Base-by-base conservation (phyloP, 2,888 invertebrate genomes). In the Amphipoea oculea region DNA sequence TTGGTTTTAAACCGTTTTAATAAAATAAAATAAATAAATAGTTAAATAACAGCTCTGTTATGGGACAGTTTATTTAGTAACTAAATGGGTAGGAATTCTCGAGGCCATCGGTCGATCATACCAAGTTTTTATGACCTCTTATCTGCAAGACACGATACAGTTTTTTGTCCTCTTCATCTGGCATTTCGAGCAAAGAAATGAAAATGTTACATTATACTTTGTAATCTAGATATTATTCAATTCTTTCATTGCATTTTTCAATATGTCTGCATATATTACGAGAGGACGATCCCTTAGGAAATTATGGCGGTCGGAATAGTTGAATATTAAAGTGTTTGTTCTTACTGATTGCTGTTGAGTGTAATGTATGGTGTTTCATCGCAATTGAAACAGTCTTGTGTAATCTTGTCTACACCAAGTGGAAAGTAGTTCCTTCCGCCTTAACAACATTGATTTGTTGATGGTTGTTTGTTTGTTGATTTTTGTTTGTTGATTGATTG, bases 141-240 rank as follows among this genome's bases (percentile, higher is more conserved):
- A 36, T 23, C 29, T 36, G 7, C 9, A 40, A 60, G 40, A n/a
- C 0, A 62, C 20, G 17, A 42, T n/a, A 62, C n/a, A 7, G 11
- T 20, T 40, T 42, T 48, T 65, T 65, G 2, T 29, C 7, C n/a
- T 36, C 36, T 60, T 14, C 76, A 66, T 40, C 54, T 66, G n/a
- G 1, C 23, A 65, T 69, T 69, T 45, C 42, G 6, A 69, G 14
- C 29, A 14, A 23, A 66, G 42, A 23, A 7, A 71, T 40, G 36
- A n/a, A 71, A 67, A 78, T 54, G 45, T 51, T 14, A 69, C 84
- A 84, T 84, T 68, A 48, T 79, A 84, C 82, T 82, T 82, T 84
- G 29, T 72, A 79, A 82, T 84, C 6, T 66, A 67, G 36, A 23
- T 62, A 76, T 76, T 80, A 83, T 66, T 73, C 78, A 85, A 81